These are phyloP conservation scores for Sarcophaga subvicina DNA, from an alignment of 2,888 invertebrate genomes.

Conservation along the genomic window DNA sequence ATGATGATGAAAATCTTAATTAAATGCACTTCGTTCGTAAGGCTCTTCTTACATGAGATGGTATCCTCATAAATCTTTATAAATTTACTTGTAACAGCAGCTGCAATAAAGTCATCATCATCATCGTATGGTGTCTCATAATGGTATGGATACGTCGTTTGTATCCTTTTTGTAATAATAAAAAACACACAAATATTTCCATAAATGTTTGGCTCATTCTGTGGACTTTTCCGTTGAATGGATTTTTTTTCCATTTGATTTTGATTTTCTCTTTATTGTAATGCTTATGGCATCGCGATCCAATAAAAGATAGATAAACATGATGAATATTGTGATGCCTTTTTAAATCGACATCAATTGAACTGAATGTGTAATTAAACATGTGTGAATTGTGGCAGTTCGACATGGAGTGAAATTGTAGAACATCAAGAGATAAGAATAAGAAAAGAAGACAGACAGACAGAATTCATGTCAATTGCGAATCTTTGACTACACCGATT, in stretches of 20 bases:
- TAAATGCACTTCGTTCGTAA: constrained; percentile 27
- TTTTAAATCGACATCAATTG: constrained; percentile 25
- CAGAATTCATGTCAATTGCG: neutral
- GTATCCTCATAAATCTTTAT: too few relatives aligned
- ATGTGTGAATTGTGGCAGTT: constrained; percentile 7
- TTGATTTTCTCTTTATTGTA: neutral
- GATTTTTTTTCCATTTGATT: neutral
- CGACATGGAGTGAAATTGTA: neutral
- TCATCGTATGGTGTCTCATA: neutral
- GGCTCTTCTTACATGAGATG: too few relatives aligned
- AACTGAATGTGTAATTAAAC: constrained; percentile 11
- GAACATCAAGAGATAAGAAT: neutral
- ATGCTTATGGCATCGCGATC: constrained; percentile 4
- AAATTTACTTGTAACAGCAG: neutral
- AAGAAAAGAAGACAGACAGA: neutral
- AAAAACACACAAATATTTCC: constrained; percentile 18
- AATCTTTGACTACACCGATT: neutral
- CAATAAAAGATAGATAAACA: neutral
- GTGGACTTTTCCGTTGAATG: constrained; percentile 23
- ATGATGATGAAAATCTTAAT: constrained; percentile 62
- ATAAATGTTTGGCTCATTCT: constrained; percentile 29
- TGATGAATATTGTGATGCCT: neutral
- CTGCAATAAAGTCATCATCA: constrained; percentile 49
- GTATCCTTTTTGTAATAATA: neutral
- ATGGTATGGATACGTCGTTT: neutral